A percentile compares a stretch with the other conserved stretches of the same genome.
These are phyloP conservation scores for Scaptomyza parva DNA, from an alignment of 2,888 invertebrate species.

Conservation along the genomic window DNA sequence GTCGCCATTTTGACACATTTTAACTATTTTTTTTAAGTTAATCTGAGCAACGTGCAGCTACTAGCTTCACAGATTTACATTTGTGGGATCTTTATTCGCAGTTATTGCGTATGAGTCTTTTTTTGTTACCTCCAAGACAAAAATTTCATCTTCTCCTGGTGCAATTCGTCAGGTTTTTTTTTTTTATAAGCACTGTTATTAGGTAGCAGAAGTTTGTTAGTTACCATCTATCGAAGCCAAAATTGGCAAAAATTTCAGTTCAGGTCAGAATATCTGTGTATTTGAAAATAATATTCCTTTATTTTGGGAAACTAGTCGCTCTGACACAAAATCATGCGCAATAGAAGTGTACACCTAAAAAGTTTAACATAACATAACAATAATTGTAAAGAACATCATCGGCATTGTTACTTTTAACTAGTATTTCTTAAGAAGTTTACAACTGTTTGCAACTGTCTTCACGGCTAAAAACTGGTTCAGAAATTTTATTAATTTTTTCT, in stretches of 20 bases:
- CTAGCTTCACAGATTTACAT: background rate
- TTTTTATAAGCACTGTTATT: too few species aligned
- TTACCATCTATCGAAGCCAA: too few species aligned
- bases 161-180: conserved; percentile 31
- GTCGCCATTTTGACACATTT: conserved; percentile 20
- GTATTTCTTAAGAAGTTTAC: background rate
- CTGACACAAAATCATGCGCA: background rate
- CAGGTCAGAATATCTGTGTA: too few species aligned
- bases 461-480: background rate
- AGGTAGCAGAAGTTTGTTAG: too few species aligned
- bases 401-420: background rate
- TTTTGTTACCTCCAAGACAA: too few species aligned
- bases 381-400: background rate
- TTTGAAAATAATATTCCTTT: too few species aligned
- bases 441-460: background rate
- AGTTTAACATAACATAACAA: background rate
- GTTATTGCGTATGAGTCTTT: background rate
- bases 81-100: background rate
- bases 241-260: too few species aligned
- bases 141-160: too few species aligned
- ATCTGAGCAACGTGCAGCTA: background rate
- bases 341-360: background rate
- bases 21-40: background rate
- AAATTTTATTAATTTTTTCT: conserved; percentile 7
- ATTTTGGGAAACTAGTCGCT: background rate